phyloP scores from a whole-genome alignment of 2,888 invertebrate species.

The Choreutis nemorana region DNA sequence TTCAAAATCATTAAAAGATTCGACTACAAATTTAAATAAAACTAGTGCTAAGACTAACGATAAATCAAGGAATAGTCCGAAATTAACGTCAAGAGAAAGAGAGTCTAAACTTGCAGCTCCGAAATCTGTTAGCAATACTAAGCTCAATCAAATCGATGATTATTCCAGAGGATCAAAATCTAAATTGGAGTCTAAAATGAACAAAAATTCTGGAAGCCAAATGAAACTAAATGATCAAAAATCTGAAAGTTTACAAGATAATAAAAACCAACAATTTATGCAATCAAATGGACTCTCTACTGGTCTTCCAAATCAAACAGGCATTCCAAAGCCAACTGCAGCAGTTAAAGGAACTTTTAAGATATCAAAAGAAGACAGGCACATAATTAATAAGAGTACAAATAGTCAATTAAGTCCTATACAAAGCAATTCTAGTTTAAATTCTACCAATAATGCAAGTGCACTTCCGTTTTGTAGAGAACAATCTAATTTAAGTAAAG shows the following conservation, averaged over 20 bases:
- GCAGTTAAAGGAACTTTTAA: conserved; percentile 91
- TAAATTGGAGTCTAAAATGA: conserved; percentile 48
- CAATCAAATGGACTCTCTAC: conserved; percentile 54
- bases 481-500: conserved; percentile 60
- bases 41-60: conserved; percentile 41
- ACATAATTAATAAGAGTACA: conserved; percentile 62
- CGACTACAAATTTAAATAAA: conserved; percentile 44
- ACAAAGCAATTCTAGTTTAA: conserved; percentile 66
- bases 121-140: conserved; percentile 55
- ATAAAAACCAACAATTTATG: conserved; percentile 28
- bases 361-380: conserved; percentile 66
- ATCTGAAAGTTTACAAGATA: conserved; percentile 26
- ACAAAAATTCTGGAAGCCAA: conserved; percentile 55
- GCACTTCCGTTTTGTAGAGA: conserved; percentile 57
- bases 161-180: conserved; percentile 37
- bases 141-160: conserved; percentile 56
- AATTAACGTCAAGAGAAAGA: conserved; percentile 48
- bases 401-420: conserved; percentile 64
- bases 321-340: conserved; percentile 91
- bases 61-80: conserved; percentile 53
- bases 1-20: conserved; percentile 53
- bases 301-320: conserved; percentile 51
- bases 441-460: conserved; percentile 58
- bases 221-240: conserved; percentile 45
- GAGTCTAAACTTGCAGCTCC: conserved; percentile 63